Evolutionary conservation across 2,797 vertebrate species (phyloP).

Genomic region (Strix occidentalis): DNA sequence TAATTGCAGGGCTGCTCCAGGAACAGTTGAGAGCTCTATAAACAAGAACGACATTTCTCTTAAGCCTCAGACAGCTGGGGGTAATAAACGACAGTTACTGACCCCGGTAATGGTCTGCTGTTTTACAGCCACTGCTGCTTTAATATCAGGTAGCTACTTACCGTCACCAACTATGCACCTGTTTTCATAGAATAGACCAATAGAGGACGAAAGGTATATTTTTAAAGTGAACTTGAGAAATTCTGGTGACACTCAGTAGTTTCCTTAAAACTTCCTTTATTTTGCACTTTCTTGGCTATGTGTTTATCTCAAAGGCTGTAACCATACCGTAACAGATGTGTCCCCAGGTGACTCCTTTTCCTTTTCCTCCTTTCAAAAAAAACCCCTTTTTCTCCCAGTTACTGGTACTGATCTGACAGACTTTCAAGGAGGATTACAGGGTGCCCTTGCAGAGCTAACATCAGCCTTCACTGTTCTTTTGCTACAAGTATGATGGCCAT

Average conservation of each 20-base stretch:
- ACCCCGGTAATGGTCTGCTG: not conserved
- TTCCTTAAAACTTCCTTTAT: not conserved
- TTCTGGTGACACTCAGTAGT: not conserved
- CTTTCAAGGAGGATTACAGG: not conserved
- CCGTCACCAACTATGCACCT: not conserved
- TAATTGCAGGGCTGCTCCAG: not conserved
- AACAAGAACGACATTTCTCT: not conserved
- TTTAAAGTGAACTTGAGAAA: not conserved
- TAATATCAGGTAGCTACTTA: not conserved
- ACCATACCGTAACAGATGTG: not conserved
- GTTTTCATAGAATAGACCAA: not conserved
- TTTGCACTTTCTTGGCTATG: not conserved
- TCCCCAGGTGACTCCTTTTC: not conserved
- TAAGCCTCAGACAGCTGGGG: not conserved
- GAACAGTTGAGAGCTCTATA: not conserved
- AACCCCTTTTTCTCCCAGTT: not conserved
- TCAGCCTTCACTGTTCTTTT: not conserved
- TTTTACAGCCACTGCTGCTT: not conserved
- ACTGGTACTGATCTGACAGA: not conserved
- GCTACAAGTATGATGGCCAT: not conserved
- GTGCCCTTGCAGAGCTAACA: not conserved
- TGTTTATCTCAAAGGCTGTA: not conserved
- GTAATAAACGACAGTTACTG: not conserved
- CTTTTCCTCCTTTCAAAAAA: not conserved
- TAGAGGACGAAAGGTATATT: not conserved